Conservation (phyloP, 2,888 invertebrate genomes). For the Diploptera punctata region DNA sequence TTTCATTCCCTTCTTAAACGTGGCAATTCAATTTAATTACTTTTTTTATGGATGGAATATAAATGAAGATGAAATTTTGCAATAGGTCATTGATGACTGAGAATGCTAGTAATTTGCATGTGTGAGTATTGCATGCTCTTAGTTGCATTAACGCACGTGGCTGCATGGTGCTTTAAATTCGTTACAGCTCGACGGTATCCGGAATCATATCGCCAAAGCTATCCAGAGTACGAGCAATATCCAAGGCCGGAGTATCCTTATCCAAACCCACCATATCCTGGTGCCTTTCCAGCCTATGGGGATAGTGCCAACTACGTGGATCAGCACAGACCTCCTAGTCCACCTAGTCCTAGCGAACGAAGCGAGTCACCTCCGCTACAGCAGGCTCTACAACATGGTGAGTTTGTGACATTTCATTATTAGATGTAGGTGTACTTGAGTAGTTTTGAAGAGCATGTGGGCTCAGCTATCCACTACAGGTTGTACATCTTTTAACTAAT, state of each 20-base stretch:
- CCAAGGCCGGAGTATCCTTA: conserved; percentile 59
- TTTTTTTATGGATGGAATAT: too few species aligned
- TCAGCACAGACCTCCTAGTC: conserved; percentile 52
- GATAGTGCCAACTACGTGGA: conserved; percentile 47
- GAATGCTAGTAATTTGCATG: not conserved
- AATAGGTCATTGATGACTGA: too few species aligned
- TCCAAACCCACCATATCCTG: conserved; percentile 52
- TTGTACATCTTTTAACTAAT: too few species aligned
- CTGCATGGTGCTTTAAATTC: conserved; percentile 24
- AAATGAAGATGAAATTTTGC: too few species aligned
- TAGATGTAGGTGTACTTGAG: too few species aligned
- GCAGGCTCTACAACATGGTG: conserved; percentile 54
- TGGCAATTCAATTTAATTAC: too few species aligned
- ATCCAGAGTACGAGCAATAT: conserved; percentile 66
- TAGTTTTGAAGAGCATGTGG: too few species aligned
- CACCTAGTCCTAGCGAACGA: conserved; percentile 63
- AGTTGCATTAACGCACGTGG: not conserved
- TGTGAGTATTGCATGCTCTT: not conserved
- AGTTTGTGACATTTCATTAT: conserved; percentile 37
- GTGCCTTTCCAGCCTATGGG: conserved; percentile 46
- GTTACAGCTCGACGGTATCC: conserved; percentile 47
- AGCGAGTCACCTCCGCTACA: conserved; percentile 54
- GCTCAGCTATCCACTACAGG: too few species aligned
- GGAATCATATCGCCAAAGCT: conserved; percentile 59
- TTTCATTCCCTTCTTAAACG: too few species aligned